phyloP scores from a whole-genome alignment of 2,797 vertebrate species.

The Lutjanus campechanus region DNA sequence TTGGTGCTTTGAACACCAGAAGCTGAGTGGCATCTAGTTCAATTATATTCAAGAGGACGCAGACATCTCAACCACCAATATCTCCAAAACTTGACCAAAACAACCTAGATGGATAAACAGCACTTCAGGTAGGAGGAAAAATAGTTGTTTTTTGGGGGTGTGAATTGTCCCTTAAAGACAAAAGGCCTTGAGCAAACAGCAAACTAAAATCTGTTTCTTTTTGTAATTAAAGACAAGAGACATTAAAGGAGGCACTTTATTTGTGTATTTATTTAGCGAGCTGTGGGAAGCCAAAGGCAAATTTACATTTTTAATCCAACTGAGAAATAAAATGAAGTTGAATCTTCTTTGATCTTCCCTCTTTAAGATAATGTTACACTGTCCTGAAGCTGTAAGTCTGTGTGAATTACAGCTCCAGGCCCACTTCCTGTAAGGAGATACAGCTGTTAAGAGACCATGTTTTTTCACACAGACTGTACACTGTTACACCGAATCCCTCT shows the following conservation, averaged over 20 bases:
- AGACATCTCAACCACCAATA: no score
- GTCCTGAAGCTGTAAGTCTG: slow-evolving; percentile 33
- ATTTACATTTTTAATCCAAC: slow-evolving; percentile 23
- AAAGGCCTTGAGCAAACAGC: background rate
- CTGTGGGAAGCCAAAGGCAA: background rate
- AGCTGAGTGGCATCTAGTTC: no score
- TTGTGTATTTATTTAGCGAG: background rate
- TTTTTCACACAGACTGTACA: slow-evolving; percentile 44
- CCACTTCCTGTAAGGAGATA: slow-evolving; percentile 74
- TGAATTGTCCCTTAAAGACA: background rate
- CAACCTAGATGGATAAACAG: no score
- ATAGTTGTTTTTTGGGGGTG: no score
- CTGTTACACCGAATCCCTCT: slow-evolving; percentile 16
- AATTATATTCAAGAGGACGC: no score
- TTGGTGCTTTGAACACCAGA: no score
- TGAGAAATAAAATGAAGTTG: slow-evolving; percentile 7
- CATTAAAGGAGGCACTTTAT: background rate
- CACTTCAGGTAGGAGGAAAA: no score
- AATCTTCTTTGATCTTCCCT: slow-evolving; percentile 4
- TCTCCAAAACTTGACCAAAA: no score
- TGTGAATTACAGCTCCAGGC: slow-evolving; percentile 45
- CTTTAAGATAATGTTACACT: slow-evolving; percentile 8
- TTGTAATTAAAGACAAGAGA: background rate
- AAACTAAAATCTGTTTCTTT: background rate
- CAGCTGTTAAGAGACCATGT: slow-evolving; percentile 60